Conservation (phyloP, 1,140 invertebrate genomes). For the Triops longicaudatus region DNA sequence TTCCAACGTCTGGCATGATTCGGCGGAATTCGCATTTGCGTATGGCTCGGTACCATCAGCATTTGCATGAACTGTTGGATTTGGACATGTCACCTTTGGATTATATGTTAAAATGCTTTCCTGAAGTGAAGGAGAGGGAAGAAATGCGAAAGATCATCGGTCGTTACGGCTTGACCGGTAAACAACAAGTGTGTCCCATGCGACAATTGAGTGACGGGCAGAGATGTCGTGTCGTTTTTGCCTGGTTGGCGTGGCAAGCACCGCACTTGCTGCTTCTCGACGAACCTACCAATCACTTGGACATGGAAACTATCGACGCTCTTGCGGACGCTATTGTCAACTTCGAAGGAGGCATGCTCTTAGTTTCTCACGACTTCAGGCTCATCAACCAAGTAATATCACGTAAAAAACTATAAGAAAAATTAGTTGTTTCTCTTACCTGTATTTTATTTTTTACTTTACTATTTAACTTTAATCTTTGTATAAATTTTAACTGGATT, state of each 20-base stretch:
- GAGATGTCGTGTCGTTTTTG: constrained; percentile 95
- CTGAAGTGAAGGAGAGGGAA: constrained; percentile 94
- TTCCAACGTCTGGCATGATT: constrained; percentile 93
- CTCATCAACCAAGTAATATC: constrained; percentile 87
- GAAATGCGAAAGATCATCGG: constrained; percentile 99
- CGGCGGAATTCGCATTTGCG: constrained; percentile 94
- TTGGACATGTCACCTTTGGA: constrained; percentile 90
- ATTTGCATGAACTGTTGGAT: constrained; percentile 93
- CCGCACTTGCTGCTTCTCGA: constrained; percentile 90
- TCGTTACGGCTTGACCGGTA: constrained; percentile 88
- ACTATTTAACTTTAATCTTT: background rate
- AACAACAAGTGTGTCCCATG: constrained; percentile 90
- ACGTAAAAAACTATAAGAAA: constrained; percentile 27
- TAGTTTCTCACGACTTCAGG: constrained; percentile 96
- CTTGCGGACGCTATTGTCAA: constrained; percentile 95
- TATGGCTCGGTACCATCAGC: constrained; percentile 97
- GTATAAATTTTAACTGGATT: background rate
- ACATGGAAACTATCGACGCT: constrained; percentile 99
- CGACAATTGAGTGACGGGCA: constrained; percentile 96
- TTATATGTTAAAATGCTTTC: constrained; percentile 96
- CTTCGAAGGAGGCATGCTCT: constrained; percentile 95
- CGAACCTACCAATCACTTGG: constrained; percentile 98
- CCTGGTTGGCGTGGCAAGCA: constrained; percentile 84
- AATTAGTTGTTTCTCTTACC: no score
- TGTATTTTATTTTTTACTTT: no score